Percentiles rank a stretch among this genome's conserved stretches.
Conservation (phyloP, 2,888 invertebrate genomes). For the Parnassius glacialis region DNA sequence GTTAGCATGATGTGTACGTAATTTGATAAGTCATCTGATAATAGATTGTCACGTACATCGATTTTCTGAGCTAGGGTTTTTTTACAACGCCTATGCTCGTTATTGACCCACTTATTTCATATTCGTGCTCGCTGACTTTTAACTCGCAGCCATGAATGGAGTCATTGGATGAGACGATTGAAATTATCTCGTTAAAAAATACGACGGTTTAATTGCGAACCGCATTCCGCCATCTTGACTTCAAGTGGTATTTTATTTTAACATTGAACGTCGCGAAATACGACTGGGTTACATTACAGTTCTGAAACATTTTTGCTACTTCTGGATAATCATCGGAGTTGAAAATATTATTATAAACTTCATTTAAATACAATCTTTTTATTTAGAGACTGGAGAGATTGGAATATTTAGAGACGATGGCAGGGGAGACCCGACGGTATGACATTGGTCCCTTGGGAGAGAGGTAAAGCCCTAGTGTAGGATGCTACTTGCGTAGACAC, state of each 20-base stretch:
- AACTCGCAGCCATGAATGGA: conserved; percentile 1
- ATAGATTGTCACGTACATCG: conserved; percentile 6
- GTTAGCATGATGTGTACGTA: background rate
- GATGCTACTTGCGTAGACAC: too few species aligned
- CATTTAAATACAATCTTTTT: too few species aligned
- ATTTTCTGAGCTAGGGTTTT: conserved; percentile 2
- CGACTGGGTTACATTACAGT: background rate
- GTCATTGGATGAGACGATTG: conserved; percentile 3
- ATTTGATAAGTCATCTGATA: conserved; percentile 3
- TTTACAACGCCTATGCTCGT: conserved; percentile 4
- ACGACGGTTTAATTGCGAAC: background rate
- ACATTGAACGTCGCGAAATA: background rate
- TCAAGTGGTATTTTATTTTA: background rate
- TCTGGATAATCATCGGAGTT: too few species aligned
- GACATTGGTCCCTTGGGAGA: too few species aligned
- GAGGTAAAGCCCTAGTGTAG: too few species aligned
- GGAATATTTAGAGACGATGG: too few species aligned
- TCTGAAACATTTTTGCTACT: background rate
- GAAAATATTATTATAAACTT: too few species aligned
- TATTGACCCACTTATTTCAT: conserved; percentile 11
- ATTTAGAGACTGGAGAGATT: too few species aligned
- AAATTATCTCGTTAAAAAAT: background rate
- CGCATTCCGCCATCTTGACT: background rate
- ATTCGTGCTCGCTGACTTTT: conserved; percentile 5
- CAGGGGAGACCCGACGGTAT: too few species aligned